Evolutionary conservation across 2,888 invertebrate genomes (phyloP), one percentile per base, ranked within the genome.

Genomic region (Erebia palarica): DNA sequence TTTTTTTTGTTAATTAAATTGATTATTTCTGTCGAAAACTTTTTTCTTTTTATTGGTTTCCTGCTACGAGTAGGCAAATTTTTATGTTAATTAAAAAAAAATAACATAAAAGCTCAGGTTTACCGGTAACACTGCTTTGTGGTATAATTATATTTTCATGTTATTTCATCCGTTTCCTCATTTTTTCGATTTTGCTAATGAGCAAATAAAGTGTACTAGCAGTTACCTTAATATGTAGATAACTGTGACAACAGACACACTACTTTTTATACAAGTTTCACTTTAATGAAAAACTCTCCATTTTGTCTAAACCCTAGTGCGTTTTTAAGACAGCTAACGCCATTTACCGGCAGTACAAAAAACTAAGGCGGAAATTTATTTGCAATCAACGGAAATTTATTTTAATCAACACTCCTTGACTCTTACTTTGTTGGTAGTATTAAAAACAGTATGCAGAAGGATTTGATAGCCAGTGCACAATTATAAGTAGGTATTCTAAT

Each of bases 1-100:
- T 66, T 58, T 66, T 57, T 55, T 55, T 21, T 14, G 10, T 21
- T 58, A 66, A 66, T 57, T 57, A 66, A 47, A 47, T 57, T 58
- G 57, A 44, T 66, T 10, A 66, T 66, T 58, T 66, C 21, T 58
- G 57, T 21, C 21, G 18, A 7, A 16, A 42, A 1, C 4, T 55
- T 42, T 27, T 21, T 66, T 57, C 13, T 47, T 9, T 61, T 49
- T 21, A 63, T 49, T 47, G 27, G 21, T 66, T 58, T 57, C 18
- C 21, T 58, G 44, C 21, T 44, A 3, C 11, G 44, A 55, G 10
- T 65, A 42, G 16, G 16, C 14, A 16, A 5, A 36, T 36, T 27
- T 44, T 18, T 0, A 66, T 44, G 36, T 44, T 3, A 57, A 66
- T 21, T 66, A 47, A 16, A 44, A 63, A 63, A 63, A 47, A 49